Conservation (phyloP, 2,888 invertebrate genomes). For the Heliconius charithonia region DNA sequence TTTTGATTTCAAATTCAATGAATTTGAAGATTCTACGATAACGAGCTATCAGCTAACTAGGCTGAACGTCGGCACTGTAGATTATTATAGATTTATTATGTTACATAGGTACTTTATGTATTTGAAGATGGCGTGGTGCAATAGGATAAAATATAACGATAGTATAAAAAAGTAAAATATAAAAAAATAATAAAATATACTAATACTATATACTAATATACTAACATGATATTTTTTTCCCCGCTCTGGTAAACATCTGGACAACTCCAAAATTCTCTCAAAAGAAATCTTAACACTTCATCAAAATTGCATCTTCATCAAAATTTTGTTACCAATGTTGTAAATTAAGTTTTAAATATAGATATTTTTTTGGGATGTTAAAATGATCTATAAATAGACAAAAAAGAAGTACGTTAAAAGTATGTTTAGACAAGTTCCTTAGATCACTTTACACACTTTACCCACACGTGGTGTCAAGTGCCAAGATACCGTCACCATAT, state of each 20-base stretch:
- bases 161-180: too few relatives aligned
- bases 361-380: neutral
- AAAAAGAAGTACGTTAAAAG: neutral
- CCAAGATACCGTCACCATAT: constrained; percentile 40
- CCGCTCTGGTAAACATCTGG: too few relatives aligned
- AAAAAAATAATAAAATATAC: too few relatives aligned
- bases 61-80: neutral
- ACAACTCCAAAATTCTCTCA: too few relatives aligned
- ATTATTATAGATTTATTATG: neutral
- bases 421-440: neutral
- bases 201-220: too few relatives aligned
- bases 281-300: too few relatives aligned
- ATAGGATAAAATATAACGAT: too few relatives aligned
- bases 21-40: neutral
- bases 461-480: constrained; percentile 45
- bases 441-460: constrained; percentile 2
- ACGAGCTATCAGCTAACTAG: neutral
- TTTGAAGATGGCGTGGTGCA: too few relatives aligned
- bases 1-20: neutral
- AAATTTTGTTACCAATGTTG: neutral
- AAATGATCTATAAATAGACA: neutral
- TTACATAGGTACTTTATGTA: too few relatives aligned
- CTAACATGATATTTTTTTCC: too few relatives aligned
- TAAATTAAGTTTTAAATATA: neutral
- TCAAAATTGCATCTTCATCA: too few relatives aligned